A percentile compares a stretch with the other conserved stretches of the same genome.
These are phyloP conservation scores for Drosophila kanapiae DNA, from an alignment of 1,140 invertebrate species.

Conservation along the genomic window DNA sequence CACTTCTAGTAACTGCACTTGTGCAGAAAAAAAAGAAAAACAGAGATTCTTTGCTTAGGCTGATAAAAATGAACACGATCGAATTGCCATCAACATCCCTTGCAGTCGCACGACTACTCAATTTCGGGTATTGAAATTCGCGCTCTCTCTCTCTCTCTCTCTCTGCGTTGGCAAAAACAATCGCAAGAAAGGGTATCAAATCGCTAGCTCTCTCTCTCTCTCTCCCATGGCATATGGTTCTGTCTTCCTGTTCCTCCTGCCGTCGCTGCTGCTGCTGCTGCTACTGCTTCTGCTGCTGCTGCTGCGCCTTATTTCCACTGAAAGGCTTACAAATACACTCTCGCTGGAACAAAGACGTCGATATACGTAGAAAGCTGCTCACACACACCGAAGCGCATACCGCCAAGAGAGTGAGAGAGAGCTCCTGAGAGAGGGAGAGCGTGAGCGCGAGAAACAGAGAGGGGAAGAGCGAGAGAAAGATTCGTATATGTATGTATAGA, in stretches of 20 bases:
- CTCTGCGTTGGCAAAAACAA: conserved; percentile 4
- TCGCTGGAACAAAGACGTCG: conserved; percentile 24
- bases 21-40: conserved; percentile 7
- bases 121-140: conserved; percentile 23
- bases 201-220: conserved; percentile 5
- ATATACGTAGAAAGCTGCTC: conserved; percentile 40
- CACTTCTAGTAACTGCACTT: conserved; percentile 16
- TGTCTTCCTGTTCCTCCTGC: conserved; percentile 26
- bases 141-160: not conserved
- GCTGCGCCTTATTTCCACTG: conserved; percentile 74
- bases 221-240: conserved; percentile 25
- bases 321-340: conserved; percentile 49
- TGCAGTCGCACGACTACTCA: conserved; percentile 10
- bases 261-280: not conserved
- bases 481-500: not conserved
- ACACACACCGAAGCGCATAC: conserved; percentile 2
- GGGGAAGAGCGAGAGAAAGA: not conserved
- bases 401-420: conserved; percentile 8
- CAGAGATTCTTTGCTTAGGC: conserved; percentile 16
- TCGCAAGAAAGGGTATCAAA: conserved; percentile 12
- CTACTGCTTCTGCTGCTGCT: conserved; percentile 13
- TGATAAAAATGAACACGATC: conserved; percentile 19
- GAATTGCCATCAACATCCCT: conserved; percentile 17
- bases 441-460: conserved; percentile 3
- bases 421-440: not conserved